Percentiles rank a stretch among this genome's conserved stretches.
Evolutionary conservation across 2,797 vertebrate genomes (phyloP).

Genomic region (Lacerta bilineata): DNA sequence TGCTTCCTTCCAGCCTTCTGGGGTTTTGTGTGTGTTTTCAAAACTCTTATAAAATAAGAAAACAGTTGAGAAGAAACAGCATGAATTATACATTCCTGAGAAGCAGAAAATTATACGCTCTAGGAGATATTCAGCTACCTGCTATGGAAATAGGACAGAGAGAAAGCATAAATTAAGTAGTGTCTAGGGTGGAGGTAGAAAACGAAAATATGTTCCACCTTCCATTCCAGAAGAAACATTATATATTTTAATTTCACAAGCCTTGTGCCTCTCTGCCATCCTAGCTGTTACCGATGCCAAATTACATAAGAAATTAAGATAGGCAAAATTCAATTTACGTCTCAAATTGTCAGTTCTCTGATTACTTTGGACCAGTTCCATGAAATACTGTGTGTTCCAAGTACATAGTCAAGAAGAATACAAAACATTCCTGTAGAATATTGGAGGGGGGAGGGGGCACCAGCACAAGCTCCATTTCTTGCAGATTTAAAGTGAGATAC

Average conservation of each 20-base stretch:
- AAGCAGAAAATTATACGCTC: conserved; percentile 41
- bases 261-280: not conserved
- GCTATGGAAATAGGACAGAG: conserved; percentile 37
- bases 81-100: conserved; percentile 45
- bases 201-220: conserved; percentile 41
- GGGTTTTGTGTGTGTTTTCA: conserved; percentile 22
- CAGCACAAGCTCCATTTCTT: not conserved
- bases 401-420: conserved; percentile 28
- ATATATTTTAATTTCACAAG: conserved; percentile 19
- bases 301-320: not conserved
- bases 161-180: conserved; percentile 35
- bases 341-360: conserved; percentile 18
- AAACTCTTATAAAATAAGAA: conserved; percentile 33
- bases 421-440: conserved; percentile 2
- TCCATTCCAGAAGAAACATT: conserved; percentile 26
- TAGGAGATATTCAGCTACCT: conserved; percentile 50
- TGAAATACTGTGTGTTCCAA: conserved; percentile 34
- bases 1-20: conserved; percentile 40
- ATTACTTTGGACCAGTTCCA: conserved; percentile 46
- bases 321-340: conserved; percentile 30
- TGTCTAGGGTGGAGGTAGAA: conserved; percentile 39
- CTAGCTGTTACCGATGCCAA: conserved; percentile 33
- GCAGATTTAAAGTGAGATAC: conserved; percentile 34
- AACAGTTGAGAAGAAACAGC: conserved; percentile 31
- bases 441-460: not conserved